These are phyloP conservation scores for Polydrusus cervinus DNA, from an alignment of 2,888 invertebrate species.

Conservation along the genomic window DNA sequence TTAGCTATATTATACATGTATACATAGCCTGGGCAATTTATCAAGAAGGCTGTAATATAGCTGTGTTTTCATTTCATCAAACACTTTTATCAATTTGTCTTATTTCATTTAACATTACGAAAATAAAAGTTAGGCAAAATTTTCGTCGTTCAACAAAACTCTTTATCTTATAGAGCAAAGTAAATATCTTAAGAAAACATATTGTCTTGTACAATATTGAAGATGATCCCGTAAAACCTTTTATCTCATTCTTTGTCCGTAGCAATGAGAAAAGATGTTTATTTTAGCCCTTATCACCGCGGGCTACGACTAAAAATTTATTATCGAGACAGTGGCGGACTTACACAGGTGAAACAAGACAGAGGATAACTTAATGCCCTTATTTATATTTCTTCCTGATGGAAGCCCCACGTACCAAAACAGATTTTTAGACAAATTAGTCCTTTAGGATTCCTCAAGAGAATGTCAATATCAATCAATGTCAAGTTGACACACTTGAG, in stretches of 20 bases:
- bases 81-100: conserved; percentile 10
- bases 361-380: no score
- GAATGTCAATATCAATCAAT: no score
- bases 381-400: no score
- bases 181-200: conserved; percentile 31
- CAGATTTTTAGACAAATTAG: no score
- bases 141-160: conserved; percentile 14
- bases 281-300: conserved; percentile 26
- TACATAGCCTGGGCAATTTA: no score
- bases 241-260: conserved; percentile 28
- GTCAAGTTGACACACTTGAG: no score
- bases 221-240: conserved; percentile 35
- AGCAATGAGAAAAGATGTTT: conserved; percentile 34
- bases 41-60: no score
- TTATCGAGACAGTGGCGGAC: conserved; percentile 2
- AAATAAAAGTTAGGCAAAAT: conserved; percentile 16
- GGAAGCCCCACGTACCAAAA: no score
- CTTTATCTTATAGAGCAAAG: conserved; percentile 25
- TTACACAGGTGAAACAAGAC: no score
- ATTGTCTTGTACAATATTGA: conserved; percentile 37
- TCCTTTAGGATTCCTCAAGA: no score
- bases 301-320: conserved; percentile 27
- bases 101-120: conserved; percentile 13
- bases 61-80: no score
- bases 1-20: no score